Conservation (phyloP, 1,140 invertebrate genomes). For the Papilio helenus region DNA sequence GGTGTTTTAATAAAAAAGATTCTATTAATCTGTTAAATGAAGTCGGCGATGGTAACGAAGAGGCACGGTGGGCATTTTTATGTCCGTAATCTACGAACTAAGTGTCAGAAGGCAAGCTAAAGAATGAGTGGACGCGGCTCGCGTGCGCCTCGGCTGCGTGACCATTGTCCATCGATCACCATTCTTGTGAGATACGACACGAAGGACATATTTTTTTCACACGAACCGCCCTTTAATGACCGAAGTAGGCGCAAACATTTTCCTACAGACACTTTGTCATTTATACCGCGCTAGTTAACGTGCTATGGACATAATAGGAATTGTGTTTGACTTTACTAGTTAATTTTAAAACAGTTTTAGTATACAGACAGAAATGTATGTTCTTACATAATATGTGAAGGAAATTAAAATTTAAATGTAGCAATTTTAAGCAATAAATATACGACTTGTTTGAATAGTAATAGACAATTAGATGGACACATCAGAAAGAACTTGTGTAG, state of each 20-base stretch:
- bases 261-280: slow-evolving; percentile 42
- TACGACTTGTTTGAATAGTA: too few relatives aligned
- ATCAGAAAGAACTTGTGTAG: too few relatives aligned
- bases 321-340: not conserved
- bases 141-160: slow-evolving; percentile 64
- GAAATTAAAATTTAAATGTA: too few relatives aligned
- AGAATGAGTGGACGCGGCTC: slow-evolving; percentile 54
- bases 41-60: slow-evolving; percentile 56
- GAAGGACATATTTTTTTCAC: slow-evolving; percentile 71
- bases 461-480: too few relatives aligned
- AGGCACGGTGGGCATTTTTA: slow-evolving; percentile 65
- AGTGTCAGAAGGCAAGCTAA: slow-evolving; percentile 59
- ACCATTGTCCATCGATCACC: slow-evolving; percentile 66
- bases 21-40: slow-evolving; percentile 55
- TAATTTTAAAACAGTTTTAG: not conserved
- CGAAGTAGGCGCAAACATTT: slow-evolving; percentile 49
- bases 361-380: not conserved
- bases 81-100: slow-evolving; percentile 64
- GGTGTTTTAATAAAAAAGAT: slow-evolving; percentile 10
- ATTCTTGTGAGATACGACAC: slow-evolving; percentile 65
- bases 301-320: not conserved
- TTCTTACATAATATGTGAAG: not conserved
- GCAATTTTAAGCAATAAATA: too few relatives aligned
- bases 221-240: slow-evolving; percentile 56
- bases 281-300: slow-evolving; percentile 28